Conservation (phyloP, 1,140 invertebrate genomes). For the Brachionus angularis region DNA sequence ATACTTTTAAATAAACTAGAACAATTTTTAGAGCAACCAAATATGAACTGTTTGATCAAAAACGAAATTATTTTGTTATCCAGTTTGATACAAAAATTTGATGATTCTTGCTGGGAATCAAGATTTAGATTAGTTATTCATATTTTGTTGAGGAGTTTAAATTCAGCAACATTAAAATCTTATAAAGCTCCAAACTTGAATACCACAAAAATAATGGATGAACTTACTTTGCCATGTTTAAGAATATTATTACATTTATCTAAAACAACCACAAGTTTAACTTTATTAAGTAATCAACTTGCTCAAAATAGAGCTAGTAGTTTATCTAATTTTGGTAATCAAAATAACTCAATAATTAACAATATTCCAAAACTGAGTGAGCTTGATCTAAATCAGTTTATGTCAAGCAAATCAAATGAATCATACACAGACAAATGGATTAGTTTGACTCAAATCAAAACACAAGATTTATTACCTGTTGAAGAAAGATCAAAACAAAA, state of each 20-base stretch:
- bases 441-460: no score
- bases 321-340: no score
- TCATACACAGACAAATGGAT: not conserved
- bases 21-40: not conserved
- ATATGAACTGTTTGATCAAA: conserved; percentile 62
- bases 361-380: no score
- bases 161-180: no score
- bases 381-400: no score
- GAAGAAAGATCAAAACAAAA: no score
- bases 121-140: conserved; percentile 73
- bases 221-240: conserved; percentile 73
- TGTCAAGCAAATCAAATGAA: no score
- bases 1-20: not conserved
- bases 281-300: not conserved
- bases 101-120: conserved; percentile 91
- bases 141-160: conserved; percentile 68
- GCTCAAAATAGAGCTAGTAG: not conserved
- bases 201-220: conserved; percentile 71
- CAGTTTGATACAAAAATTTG: conserved; percentile 73
- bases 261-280: conserved; percentile 62
- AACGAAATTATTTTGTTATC: conserved; percentile 83
- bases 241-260: conserved; percentile 75
- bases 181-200: no score
- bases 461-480: no score
- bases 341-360: no score